Base-by-base conservation (phyloP, 2,888 invertebrate genomes). In the Sinotaia quadrata region DNA sequence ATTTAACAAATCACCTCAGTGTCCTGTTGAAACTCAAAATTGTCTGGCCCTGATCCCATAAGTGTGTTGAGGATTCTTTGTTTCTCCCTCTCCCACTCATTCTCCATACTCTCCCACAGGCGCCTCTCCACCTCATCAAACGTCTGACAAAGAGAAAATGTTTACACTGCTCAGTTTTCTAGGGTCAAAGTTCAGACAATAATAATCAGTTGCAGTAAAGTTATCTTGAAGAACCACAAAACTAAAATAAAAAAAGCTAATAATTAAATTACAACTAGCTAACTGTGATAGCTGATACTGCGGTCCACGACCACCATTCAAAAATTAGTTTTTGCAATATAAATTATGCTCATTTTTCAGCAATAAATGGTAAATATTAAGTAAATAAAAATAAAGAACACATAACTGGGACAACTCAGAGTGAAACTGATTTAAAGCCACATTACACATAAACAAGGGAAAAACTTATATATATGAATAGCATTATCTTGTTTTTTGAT, bases 31-130 rank as follows among this genome's bases (percentile, higher is more conserved):
- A 88, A 85, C 83, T 95, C 94, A 3, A 95, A 90, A 87, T 94
- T 92, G 81, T 94, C 94, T 77, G 94, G 94, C 0, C 94, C 94
- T 2, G 94, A 93, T 0, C 95, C 95, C 68, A 95, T 93, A 90
- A 97, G 92, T 0, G 96, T 93, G 87, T 95, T 95, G 87, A 97
- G 92, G 62, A 97, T 91, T 82, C 94, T 94, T 68, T 93, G 92
- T 87, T 97, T 95, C 85, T 96, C 95, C 85, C 93, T 92, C 74
- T 95, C 95, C 97, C 97, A 98, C 88, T 96, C 95, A 33, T 93
- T 92, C 68, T 93, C 90, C 89, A 94, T 92, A 84, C 94, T 93
- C 78, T 95, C 94, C 93, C 91, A 90, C 81, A 91, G 91, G 61
- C 90, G 88, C 67, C 89, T 88, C 77, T 91, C 90, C n/a, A 91